These are phyloP conservation scores for Lateolabrax maculatus DNA, from an alignment of 2,797 vertebrate species.

Conservation along the genomic window DNA sequence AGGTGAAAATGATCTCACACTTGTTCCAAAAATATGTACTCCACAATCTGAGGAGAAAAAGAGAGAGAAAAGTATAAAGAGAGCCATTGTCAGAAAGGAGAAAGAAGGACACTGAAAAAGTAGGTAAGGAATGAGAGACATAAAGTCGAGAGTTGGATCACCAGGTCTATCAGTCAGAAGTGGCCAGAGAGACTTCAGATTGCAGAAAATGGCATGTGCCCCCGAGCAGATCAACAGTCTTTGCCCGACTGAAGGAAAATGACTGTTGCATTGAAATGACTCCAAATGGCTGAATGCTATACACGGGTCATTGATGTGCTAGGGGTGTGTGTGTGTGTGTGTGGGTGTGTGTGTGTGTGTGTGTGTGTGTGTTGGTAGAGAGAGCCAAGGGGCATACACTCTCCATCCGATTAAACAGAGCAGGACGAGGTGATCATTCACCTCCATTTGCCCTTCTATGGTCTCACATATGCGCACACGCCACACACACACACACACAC, in stretches of 20 bases:
- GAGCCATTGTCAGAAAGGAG: not conserved
- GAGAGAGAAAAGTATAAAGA: constrained; percentile 14
- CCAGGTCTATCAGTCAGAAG: constrained; percentile 35
- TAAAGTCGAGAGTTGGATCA: constrained; percentile 27
- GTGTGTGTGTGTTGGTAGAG: constrained; percentile 5
- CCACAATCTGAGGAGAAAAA: constrained; percentile 16
- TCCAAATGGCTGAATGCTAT: constrained; percentile 55
- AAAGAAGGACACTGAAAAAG: not conserved
- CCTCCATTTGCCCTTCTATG: constrained; percentile 70
- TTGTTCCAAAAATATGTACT: constrained; percentile 22
- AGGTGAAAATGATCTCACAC: constrained; percentile 29
- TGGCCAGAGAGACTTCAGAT: constrained; percentile 38
- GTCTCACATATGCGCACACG: constrained; percentile 21
- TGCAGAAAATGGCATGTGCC: constrained; percentile 27
- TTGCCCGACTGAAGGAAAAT: constrained; percentile 34
- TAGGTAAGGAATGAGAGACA: not conserved
- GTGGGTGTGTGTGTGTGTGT: not conserved
- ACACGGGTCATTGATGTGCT: constrained; percentile 43
- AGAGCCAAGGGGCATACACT: constrained; percentile 47
- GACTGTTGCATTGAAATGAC: constrained; percentile 55
- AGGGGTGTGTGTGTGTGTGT: constrained; percentile 23
- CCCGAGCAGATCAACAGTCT: constrained; percentile 46
- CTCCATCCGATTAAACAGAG: constrained; percentile 71
- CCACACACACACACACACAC: not conserved
- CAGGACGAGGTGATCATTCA: constrained; percentile 67